Conservation (phyloP, 2,113 vertebrate genomes). For the Ellobius talpinus region DNA sequence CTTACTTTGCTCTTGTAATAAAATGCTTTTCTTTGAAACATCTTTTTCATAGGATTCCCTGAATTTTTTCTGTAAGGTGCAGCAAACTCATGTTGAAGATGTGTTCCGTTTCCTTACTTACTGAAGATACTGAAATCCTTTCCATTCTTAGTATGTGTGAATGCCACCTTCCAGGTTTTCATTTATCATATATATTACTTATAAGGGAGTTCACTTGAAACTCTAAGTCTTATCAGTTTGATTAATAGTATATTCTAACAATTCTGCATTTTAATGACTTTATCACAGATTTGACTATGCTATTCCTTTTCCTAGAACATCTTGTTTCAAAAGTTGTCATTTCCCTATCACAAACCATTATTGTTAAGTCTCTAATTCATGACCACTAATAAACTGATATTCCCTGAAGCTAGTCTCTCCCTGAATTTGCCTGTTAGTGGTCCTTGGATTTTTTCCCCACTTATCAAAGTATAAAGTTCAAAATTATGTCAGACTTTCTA, state of each 20-base stretch:
- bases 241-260: neutral
- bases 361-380: conserved; percentile 48
- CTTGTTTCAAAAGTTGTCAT: conserved; percentile 46
- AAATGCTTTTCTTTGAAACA: conserved; percentile 57
- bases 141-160: conserved; percentile 42
- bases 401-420: conserved; percentile 67
- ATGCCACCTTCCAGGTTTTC: conserved; percentile 39
- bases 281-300: conserved; percentile 36
- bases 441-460: conserved; percentile 15
- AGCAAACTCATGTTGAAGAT: conserved; percentile 64
- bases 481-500: conserved; percentile 37
- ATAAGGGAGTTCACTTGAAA: conserved; percentile 37
- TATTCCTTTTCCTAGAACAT: conserved; percentile 51
- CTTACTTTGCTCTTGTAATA: conserved; percentile 49
- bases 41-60: conserved; percentile 61
- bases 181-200: conserved; percentile 33
- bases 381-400: conserved; percentile 64
- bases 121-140: conserved; percentile 48
- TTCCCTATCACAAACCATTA: conserved; percentile 2
- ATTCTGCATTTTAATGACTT: conserved; percentile 29
- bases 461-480: conserved; percentile 41
- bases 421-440: conserved; percentile 71
- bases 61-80: conserved; percentile 65
- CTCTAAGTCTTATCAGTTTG: conserved; percentile 29
- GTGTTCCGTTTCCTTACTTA: conserved; percentile 20